Evolutionary conservation across 1,140 invertebrate species (phyloP), one percentile per base, ranked within the genome.

Genomic region (Ctenoplectra terminalis): DNA sequence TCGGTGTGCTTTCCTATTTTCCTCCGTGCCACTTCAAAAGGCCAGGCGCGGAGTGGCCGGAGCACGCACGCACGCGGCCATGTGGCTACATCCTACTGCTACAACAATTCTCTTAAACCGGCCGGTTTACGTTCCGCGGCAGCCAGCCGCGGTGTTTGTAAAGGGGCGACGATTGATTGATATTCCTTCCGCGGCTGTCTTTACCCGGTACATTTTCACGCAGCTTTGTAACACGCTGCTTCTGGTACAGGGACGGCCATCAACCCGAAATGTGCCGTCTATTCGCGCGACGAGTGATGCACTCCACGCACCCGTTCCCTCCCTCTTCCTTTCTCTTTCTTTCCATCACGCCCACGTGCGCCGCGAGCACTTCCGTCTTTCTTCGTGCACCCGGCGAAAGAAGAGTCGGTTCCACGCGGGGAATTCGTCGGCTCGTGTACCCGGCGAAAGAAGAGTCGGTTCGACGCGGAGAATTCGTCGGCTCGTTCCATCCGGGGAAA

Each of bases 121-220:
- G 52, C 46, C 58, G 67, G 84, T 86, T 86, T 89, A 85, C 78
- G 70, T 80, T 73, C 70, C 40, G 13, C 54, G 61, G 54, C 80
- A 69, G 54, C 52, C 64, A 50, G 76, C 56, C 52, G 48, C 75
- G 64, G 81, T 71, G 48, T 31, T 67, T 60, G 50, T 82, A 90
- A 89, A 86, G 84, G 76, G 64, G 88, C 88, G 89, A 58, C 82
- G 89, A 90, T 89, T 88, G 90, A 90, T 90, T 88, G 88, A 90
- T 89, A 90, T 76, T 81, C 83, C 54, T 71, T 40, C 74, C 66
- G 77, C 73, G 83, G 76, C 66, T 61, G 81, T 75, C 85, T 87
- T 81, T 77, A 79, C 60, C 78, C 54, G 37, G 69, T 46, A 70
- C 70, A 75, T 64, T 83, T 81, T 77, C 52, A 82, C 70, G 52